phyloP scores from a whole-genome alignment of 2,888 invertebrate genomes.

The Hydrotaea diabolus region DNA sequence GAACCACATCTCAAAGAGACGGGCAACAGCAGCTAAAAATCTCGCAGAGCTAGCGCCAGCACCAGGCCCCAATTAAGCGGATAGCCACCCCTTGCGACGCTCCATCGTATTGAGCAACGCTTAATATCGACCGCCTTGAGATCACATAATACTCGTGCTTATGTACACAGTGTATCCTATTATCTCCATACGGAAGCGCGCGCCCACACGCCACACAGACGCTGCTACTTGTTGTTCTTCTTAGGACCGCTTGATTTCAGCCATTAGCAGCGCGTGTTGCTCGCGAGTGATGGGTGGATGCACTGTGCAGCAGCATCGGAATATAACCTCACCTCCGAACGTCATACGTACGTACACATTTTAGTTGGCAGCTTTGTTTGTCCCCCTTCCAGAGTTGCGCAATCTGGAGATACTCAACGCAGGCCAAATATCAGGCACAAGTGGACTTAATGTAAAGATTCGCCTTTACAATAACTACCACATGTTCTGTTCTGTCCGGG shows the following conservation, averaged over 20 bases:
- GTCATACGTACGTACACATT: background rate
- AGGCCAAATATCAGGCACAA: background rate
- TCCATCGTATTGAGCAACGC: background rate
- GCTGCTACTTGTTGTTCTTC: too few relatives aligned
- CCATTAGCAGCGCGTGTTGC: too few relatives aligned
- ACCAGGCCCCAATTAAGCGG: slow-evolving; percentile 46
- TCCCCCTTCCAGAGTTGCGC: background rate
- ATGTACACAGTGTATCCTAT: background rate
- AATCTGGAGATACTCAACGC: background rate
- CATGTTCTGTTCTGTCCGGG: too few relatives aligned
- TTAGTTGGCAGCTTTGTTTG: background rate
- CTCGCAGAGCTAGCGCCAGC: slow-evolving; percentile 2
- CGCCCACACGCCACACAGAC: too few relatives aligned
- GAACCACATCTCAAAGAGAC: too few relatives aligned
- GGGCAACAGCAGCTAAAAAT: too few relatives aligned
- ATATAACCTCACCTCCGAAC: too few relatives aligned
- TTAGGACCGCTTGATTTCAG: too few relatives aligned
- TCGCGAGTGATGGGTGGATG: too few relatives aligned
- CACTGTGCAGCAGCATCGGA: too few relatives aligned
- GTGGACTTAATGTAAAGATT: background rate
- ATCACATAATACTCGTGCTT: too few relatives aligned
- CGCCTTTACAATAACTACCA: too few relatives aligned
- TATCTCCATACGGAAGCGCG: background rate
- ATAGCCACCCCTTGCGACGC: slow-evolving; percentile 37
- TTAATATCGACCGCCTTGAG: background rate